Base-by-base conservation (phyloP, 2,797 vertebrate genomes). In the Enteromius treurensis region DNA sequence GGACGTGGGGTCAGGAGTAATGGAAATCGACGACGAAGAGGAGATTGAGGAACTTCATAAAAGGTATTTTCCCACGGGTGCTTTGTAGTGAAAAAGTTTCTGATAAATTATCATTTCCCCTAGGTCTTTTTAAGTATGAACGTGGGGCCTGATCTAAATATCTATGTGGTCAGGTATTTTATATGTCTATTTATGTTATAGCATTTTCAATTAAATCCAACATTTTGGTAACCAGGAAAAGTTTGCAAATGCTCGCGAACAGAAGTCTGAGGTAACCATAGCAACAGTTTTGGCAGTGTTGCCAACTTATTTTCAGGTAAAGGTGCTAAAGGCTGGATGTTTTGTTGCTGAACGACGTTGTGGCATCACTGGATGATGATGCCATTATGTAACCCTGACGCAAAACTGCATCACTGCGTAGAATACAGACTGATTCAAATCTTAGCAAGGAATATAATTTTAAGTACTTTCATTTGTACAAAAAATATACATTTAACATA, bases 21-120 rank as follows among this genome's bases (percentile, higher is more conserved):
- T 91, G 82, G 79, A 79, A 82, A 88, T 93, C 83, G 93, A 93
- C 53, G 95, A 96, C 90, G 91, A 95, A 90, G 91, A 95, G 1
- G 96, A 95, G 81, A 90, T 95, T 65, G 96, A 97, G 84, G 96
- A 96, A 85, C 95, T 97, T 45, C 91, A 91, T 74, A 95, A 95
- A 88, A 97, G 96, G 96, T 97, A 91, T 51, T 23, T 65, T 74
- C 15, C n/a, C 68, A 40, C 73, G 19, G 34, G 5, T 11, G n/a
- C 8, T 34, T 45, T 58, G n/a, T 58, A 26, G 53, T 83, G 68
- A 7, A 19, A 32, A 2, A 6, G 8, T 37, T 23, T 26, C 0
- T 8, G 6, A 21, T 32, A 2, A 15, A 29, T 6, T 5, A 7
- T 71, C 0, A 32, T 32, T n/a, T 29, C 5, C 13, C 19, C 0